Percentiles rank a stretch among this genome's conserved stretches.
phyloP scores from a whole-genome alignment of 2,113 vertebrate species.

The Toxotes jaculatrix region DNA sequence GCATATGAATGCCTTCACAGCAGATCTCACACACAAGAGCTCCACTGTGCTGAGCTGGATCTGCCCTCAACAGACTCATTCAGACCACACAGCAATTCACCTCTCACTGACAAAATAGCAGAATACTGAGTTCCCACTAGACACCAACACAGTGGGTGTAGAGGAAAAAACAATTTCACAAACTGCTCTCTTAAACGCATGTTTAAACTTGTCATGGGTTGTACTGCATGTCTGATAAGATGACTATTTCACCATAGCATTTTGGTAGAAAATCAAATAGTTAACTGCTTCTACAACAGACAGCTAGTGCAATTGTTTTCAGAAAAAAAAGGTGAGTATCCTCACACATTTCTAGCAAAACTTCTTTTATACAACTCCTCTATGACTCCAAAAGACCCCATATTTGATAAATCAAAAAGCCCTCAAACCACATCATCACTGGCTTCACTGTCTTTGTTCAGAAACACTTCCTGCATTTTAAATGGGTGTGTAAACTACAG shows the following conservation, averaged over 20 bases:
- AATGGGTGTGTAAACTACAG: not conserved
- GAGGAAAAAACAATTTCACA: not conserved
- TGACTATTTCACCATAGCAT: not conserved
- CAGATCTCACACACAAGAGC: conserved; percentile 69
- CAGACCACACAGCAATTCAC: conserved; percentile 62
- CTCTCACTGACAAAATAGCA: conserved; percentile 53
- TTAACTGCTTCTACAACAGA: not conserved
- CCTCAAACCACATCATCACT: not conserved
- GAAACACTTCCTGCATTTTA: not conserved
- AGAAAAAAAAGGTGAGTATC: not conserved
- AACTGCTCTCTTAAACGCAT: not conserved
- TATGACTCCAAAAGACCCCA: not conserved
- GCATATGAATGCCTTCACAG: conserved; percentile 66
- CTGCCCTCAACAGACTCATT: conserved; percentile 69
- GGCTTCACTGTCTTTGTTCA: not conserved
- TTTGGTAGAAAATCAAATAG: not conserved
- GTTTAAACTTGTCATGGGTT: conserved; percentile 9
- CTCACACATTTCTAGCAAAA: not conserved
- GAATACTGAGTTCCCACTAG: conserved; percentile 39
- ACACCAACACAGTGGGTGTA: conserved; percentile 18
- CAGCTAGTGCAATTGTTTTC: not conserved
- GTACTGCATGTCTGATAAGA: not conserved
- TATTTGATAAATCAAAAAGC: not conserved
- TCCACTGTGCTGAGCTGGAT: conserved; percentile 65
- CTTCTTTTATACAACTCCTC: not conserved